Percentiles rank a stretch among this genome's conserved stretches.
phyloP scores from a whole-genome alignment of 2,888 invertebrate species.

The Cryptocheilus praepositus region DNA sequence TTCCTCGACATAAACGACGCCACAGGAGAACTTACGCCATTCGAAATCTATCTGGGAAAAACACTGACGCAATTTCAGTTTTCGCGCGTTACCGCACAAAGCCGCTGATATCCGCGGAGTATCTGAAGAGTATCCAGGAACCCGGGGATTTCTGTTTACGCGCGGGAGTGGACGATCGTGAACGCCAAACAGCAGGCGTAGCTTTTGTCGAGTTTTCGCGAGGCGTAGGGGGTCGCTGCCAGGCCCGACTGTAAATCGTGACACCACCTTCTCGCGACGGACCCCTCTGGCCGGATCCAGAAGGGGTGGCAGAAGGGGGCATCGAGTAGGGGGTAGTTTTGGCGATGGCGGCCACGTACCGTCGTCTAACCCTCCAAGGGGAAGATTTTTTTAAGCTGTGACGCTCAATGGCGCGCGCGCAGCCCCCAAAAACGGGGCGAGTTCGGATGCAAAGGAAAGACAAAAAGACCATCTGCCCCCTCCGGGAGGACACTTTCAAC shows the following conservation, averaged over 20 bases:
- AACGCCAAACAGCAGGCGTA: no score
- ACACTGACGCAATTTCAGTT: no score
- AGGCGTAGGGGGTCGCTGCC: conserved; percentile 23
- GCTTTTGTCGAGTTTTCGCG: no score
- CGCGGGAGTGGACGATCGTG: no score
- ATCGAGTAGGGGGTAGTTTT: conserved; percentile 51
- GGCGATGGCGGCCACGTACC: conserved; percentile 54
- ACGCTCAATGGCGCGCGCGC: conserved; percentile 46
- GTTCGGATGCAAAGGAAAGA: conserved; percentile 17
- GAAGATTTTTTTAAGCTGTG: conserved; percentile 64
- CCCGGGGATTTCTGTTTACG: no score
- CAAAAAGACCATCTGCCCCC: conserved; percentile 53
- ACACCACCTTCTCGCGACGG: conserved; percentile 42
- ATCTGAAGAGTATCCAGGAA: no score
- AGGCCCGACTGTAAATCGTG: conserved; percentile 18
- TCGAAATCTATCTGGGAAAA: no score
- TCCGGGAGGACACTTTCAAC: conserved; percentile 49
- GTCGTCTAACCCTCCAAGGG: conserved; percentile 53
- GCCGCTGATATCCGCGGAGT: no score
- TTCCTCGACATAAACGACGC: no score
- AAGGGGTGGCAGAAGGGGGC: conserved; percentile 23
- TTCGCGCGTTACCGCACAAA: no score
- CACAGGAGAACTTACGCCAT: no score
- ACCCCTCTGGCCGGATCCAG: conserved; percentile 16
- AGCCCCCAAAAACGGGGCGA: conserved; percentile 27